A percentile compares a stretch with the other conserved stretches of the same genome.
Evolutionary conservation across 2,797 vertebrate species (phyloP).

Genomic region (Enteromius paludinosus): DNA sequence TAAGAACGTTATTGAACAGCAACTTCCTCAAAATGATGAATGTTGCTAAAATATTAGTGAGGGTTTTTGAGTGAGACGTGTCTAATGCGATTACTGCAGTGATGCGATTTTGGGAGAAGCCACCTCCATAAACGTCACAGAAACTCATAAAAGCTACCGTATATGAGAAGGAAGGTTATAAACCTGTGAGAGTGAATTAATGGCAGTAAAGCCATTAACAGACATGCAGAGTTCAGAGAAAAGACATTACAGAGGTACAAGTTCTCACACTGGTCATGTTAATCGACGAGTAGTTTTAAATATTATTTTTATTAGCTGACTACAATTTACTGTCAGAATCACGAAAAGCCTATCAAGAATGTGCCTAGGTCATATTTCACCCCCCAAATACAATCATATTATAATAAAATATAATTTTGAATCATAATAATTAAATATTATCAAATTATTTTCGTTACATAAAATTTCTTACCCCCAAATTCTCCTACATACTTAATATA

Average conservation of each 20-base stretch:
- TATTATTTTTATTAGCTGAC: not conserved
- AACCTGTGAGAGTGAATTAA: not conserved
- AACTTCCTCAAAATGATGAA: conserved; percentile 16
- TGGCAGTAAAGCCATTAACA: conserved; percentile 27
- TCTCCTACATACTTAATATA: not conserved
- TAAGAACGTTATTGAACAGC: conserved; percentile 23
- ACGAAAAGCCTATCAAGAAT: not conserved
- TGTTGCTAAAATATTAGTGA: not conserved
- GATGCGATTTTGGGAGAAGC: conserved; percentile 9
- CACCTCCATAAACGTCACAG: conserved; percentile 1
- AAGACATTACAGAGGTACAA: conserved; percentile 15
- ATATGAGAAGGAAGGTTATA: not conserved
- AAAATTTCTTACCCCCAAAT: not conserved
- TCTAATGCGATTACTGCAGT: not conserved
- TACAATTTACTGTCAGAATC: not conserved
- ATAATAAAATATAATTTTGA: too few species aligned
- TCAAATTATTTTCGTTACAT: not conserved
- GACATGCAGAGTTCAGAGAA: conserved; percentile 12
- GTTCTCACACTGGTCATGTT: not conserved
- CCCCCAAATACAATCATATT: not conserved
- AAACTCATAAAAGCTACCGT: conserved; percentile 6
- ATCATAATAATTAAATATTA: not conserved
- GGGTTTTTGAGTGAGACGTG: not conserved
- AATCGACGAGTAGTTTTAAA: not conserved
- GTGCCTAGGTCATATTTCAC: not conserved